Evolutionary conservation across 2,113 vertebrate genomes (phyloP), one percentile per base, ranked within the genome.

Genomic region (Dipodomys stephensi): DNA sequence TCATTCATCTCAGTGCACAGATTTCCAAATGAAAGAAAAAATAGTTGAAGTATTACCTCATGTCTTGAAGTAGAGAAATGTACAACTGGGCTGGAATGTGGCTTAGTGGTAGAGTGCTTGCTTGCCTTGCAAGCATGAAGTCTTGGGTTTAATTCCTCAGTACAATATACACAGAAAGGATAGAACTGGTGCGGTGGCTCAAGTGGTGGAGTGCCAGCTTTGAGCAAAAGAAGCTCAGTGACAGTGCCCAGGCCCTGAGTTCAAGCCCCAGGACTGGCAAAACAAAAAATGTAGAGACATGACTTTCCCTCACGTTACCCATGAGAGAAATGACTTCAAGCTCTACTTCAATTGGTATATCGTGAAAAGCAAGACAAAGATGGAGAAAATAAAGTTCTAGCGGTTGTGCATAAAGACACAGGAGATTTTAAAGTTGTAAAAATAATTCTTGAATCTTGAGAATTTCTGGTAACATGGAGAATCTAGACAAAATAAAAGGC

Each of bases 401-500:
- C 83, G 89, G 19, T 49, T 91, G 49, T 82, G 27, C 35, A 11
- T 80, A 27, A 94, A 12, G 22, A 82, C 53, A 87, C 49, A 85
- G 68, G 39, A 28, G 28, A 65, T 82, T 62, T 91, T 82, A 73
- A 88, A 44, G 1, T 65, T 30, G 7, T 84, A 90, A 94, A 49
- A 91, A 87, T 65, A 93, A 67, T 84, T 84, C 57, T 86, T 78
- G 32, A 78, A 32, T 32, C 78, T 65, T 35, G 85, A 90, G 27
- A 27, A 32, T 85, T 90, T 44, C 65, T 92, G 90, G 91, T 12
- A 88, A 79, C 28, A 82, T 53, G n/a, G 72, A 94, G 69, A 88
- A 82, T 39, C 20, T 74, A 28, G 13, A 95, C 23, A 92, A 94
- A 88, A 86, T 78, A 84, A 49, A 7, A 49, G 49, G 49, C 49